These are phyloP conservation scores for Squalus acanthias DNA, from an alignment of 2,797 vertebrate genomes.

Conservation along the genomic window DNA sequence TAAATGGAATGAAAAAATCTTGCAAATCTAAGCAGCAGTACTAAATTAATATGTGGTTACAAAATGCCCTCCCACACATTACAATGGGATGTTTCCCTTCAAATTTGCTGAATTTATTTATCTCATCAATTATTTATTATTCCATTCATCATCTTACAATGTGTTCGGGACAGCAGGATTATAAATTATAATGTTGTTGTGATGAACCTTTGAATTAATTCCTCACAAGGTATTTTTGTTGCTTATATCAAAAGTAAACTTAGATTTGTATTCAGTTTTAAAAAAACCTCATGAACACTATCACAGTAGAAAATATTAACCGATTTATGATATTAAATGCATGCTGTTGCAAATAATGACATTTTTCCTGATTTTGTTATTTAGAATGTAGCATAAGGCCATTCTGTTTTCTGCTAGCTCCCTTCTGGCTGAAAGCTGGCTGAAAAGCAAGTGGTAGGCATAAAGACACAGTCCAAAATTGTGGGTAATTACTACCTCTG, in stretches of 20 bases:
- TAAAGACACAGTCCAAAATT: conserved; percentile 70
- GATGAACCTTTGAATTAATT: conserved; percentile 89
- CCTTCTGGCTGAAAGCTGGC: conserved; percentile 41
- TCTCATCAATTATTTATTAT: conserved; percentile 84
- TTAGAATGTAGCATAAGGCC: conserved; percentile 48
- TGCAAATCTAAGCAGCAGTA: conserved; percentile 66
- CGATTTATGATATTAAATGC: conserved; percentile 57
- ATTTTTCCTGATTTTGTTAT: conserved; percentile 53
- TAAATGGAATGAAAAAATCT: conserved; percentile 70
- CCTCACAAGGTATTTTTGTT: conserved; percentile 73
- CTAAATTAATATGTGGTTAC: conserved; percentile 75
- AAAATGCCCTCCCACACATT: conserved; percentile 78
- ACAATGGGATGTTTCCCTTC: conserved; percentile 78
- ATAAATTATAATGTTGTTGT: conserved; percentile 75
- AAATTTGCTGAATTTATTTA: conserved; percentile 85
- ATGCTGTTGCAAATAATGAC: conserved; percentile 60
- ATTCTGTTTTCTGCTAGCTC: conserved; percentile 42
- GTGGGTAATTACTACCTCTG: conserved; percentile 68
- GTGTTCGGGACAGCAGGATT: conserved; percentile 76
- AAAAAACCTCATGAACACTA: conserved; percentile 60
- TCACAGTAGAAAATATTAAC: conserved; percentile 58
- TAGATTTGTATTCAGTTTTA: conserved; percentile 58
- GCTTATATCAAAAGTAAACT: conserved; percentile 63
- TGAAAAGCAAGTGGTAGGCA: conserved; percentile 54
- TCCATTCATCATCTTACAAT: conserved; percentile 72